Base-by-base conservation (phyloP, 2,888 invertebrate species). In the Drosophila affinis region DNA sequence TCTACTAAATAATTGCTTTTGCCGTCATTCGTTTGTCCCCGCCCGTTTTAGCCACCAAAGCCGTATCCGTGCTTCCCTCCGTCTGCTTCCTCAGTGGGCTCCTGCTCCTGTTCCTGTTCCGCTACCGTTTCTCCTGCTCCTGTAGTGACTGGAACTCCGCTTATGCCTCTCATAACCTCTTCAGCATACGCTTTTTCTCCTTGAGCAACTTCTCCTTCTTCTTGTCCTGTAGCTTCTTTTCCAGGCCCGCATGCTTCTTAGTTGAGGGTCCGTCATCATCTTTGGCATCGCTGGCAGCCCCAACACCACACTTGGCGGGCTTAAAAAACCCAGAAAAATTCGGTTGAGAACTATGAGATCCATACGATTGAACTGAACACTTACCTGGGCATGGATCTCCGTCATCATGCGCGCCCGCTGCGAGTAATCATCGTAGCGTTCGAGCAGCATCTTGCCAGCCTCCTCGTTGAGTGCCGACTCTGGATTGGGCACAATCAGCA, bases 401-500 rank as follows among this genome's bases (percentile, higher is more conserved):
- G 97, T 97, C 95, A 96, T 97, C 95, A 97, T 96, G 93, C 95
- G 95, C 44, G 97, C 97, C 89, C 97, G 93, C 90, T 95, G 95
- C 72, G 95, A 97, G 93, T 98, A 99, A 92, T 97, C 97, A 91
- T 97, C 97, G 92, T 99, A 99, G 89, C 96, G 96, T 93, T 98
- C 98, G 85, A 98, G 93, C 78, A 99, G 93, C 91, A 99, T 93
- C 93, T 97, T 98, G 18, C 98, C 98, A 62, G 98, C 98, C 93
- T 98, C 98, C 91, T 98, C 98, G 92, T 99, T 99, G 83, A 99
- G 94, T 81, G 98, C 98, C 64, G 98, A 98, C 93, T 99, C 98
- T 7, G 98, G 96, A 94, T 99, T 99, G 91, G 98, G 98, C 91
- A 98, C 98, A 92, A 99, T 98, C 81, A 99, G 94, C 91, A 99